phyloP scores from a whole-genome alignment of 2,797 vertebrate species.

The Hybognathus amarus region DNA sequence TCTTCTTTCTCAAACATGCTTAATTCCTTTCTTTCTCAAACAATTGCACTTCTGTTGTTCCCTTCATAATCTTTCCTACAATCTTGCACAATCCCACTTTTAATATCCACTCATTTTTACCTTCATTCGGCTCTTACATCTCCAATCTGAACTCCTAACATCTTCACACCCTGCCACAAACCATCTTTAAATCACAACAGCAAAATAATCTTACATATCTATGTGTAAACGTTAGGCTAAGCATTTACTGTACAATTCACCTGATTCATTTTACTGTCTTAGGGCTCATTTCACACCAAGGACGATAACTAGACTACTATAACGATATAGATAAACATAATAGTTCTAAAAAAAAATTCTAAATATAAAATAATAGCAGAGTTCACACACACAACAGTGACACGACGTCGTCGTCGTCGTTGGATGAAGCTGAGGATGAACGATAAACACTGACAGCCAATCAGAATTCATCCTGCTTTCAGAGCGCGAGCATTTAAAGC shows the following conservation, averaged over 20 bases:
- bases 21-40: neutral
- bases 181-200: constrained; percentile 18
- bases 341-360: neutral
- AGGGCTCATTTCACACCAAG: neutral
- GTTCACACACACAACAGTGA: neutral
- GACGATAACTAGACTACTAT: neutral
- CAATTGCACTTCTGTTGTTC: no score
- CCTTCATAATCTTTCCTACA: neutral
- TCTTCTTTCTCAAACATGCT: neutral
- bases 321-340: neutral
- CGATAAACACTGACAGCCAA: neutral
- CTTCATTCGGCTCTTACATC: neutral
- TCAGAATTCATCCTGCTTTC: neutral
- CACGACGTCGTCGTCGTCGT: no score
- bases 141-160: constrained; percentile 19
- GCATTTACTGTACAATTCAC: neutral
- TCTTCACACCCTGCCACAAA: constrained; percentile 18
- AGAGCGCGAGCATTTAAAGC: neutral
- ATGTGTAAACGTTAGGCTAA: neutral
- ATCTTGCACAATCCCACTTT: neutral
- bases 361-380: neutral
- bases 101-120: neutral
- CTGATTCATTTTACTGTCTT: neutral
- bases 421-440: neutral
- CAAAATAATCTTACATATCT: neutral